Evolutionary conservation across 2,113 vertebrate genomes (phyloP).

Genomic region (Ctenodactylus gundi): DNA sequence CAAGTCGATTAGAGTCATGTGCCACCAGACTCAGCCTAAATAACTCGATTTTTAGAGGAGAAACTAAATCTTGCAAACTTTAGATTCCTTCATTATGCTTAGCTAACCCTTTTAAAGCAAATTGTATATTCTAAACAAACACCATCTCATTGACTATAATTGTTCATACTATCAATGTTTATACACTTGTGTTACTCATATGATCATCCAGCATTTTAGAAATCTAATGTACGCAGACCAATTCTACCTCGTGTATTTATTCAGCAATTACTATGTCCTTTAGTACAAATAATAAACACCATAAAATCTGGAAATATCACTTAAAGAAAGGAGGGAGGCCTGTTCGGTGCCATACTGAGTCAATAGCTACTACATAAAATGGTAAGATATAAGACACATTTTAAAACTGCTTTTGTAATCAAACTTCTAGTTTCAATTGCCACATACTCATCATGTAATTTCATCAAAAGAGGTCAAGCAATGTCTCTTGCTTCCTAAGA

Average conservation of each 20-base stretch:
- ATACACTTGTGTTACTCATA: not conserved
- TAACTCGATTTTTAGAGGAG: not conserved
- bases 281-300: fast-evolving
- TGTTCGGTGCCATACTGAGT: not conserved
- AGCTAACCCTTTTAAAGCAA: not conserved
- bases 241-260: not conserved
- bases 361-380: not conserved
- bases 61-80: slow-evolving; percentile 21
- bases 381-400: not conserved
- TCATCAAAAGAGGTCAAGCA: not conserved
- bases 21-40: not conserved
- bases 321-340: not conserved
- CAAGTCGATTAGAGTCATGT: not conserved
- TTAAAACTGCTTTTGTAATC: not conserved
- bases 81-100: not conserved
- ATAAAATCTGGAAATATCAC: not conserved
- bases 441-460: not conserved
- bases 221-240: fast-evolving
- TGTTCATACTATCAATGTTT: not conserved
- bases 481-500: not conserved
- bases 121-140: not conserved
- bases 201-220: not conserved
- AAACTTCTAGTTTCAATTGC: not conserved
- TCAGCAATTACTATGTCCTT: not conserved
- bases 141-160: not conserved